Evolutionary conservation across 2,797 vertebrate species (phyloP).

Genomic region (Falco naumanni): DNA sequence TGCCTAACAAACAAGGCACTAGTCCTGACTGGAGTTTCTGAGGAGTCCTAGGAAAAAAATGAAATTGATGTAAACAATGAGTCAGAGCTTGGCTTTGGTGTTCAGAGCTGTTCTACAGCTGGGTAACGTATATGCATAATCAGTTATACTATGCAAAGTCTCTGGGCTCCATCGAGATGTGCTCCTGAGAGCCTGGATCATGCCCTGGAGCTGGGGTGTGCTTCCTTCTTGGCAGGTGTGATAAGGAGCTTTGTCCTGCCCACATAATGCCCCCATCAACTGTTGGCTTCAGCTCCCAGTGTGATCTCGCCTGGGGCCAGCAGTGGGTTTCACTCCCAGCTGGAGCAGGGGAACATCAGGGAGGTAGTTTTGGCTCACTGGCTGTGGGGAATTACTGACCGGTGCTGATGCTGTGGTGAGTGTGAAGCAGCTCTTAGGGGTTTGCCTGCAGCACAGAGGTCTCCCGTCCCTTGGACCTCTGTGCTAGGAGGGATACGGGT

Average conservation of each 20-base stretch:
- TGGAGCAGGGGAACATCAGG: neutral
- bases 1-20: neutral
- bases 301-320: rapidly evolving
- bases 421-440: neutral
- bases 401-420: neutral
- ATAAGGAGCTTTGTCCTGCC: neutral
- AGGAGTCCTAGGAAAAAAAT: neutral
- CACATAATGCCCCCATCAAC: neutral
- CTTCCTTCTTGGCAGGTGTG: neutral
- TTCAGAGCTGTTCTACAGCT: conserved; percentile 1
- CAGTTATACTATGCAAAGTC: neutral
- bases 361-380: neutral
- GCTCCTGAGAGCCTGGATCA: neutral
- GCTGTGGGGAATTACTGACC: neutral
- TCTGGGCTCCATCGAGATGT: neutral
- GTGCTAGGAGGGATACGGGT: neutral
- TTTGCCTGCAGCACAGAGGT: neutral
- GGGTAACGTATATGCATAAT: neutral
- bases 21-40: neutral
- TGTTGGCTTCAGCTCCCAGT: neutral
- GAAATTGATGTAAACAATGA: neutral
- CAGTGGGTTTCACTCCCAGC: neutral
- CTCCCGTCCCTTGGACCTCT: neutral
- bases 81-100: neutral
- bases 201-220: neutral